phyloP scores from a whole-genome alignment of 2,888 invertebrate genomes.

The Fragum sueziense region DNA sequence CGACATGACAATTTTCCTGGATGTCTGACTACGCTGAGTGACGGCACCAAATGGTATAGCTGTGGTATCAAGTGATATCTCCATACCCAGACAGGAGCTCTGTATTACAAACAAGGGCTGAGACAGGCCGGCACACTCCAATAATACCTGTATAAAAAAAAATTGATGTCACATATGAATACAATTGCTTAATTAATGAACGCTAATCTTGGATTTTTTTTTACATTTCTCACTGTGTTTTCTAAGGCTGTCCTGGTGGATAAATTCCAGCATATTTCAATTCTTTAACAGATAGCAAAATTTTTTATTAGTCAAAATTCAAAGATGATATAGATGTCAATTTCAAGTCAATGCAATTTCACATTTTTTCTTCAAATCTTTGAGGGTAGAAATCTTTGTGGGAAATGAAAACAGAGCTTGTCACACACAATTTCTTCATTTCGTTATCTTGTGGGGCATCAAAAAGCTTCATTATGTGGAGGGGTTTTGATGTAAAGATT shows the following conservation, averaged over 20 bases:
- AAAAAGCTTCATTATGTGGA: too few relatives aligned
- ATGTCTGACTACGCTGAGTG: conserved; percentile 83
- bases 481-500: too few relatives aligned
- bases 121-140: conserved; percentile 83
- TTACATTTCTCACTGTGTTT: too few relatives aligned
- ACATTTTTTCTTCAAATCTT: too few relatives aligned
- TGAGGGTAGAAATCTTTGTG: conserved; percentile 1
- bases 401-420: not conserved
- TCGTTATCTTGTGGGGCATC: too few relatives aligned
- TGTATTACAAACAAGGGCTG: conserved; percentile 84
- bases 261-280: too few relatives aligned
- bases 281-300: not conserved
- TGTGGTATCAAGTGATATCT: conserved; percentile 84
- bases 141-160: conserved; percentile 82
- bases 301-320: not conserved
- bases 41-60: conserved; percentile 85
- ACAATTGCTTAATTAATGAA: not conserved
- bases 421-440: not conserved
- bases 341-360: too few relatives aligned
- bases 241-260: too few relatives aligned
- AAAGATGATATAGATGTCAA: too few relatives aligned
- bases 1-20: conserved; percentile 83
- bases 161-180: not conserved
- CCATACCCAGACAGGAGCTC: conserved; percentile 84
- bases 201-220: too few relatives aligned